These are phyloP conservation scores for Rhorus exstirpatorius DNA, from an alignment of 2,888 invertebrate species.

Conservation along the genomic window DNA sequence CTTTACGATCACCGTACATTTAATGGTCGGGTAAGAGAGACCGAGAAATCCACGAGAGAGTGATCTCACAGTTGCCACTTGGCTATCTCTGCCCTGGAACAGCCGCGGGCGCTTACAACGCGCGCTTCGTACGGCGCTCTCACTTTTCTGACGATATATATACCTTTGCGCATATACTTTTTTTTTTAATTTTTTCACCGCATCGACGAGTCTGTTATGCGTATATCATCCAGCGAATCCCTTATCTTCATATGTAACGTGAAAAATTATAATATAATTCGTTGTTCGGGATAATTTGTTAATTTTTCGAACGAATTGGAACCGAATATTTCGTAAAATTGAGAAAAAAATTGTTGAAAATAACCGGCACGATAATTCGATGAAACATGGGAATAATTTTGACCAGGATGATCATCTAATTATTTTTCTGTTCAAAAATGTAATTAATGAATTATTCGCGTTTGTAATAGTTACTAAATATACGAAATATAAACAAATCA, in stretches of 20 bases:
- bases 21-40: slow-evolving; percentile 47
- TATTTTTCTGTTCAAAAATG: no score
- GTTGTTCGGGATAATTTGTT: no score
- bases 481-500: no score
- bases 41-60: slow-evolving; percentile 40
- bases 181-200: slow-evolving; percentile 13
- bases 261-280: slow-evolving; percentile 5
- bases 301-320: no score
- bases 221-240: slow-evolving; percentile 16
- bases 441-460: no score
- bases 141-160: slow-evolving; percentile 63
- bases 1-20: slow-evolving; percentile 57
- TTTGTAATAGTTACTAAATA: no score
- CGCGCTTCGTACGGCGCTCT: slow-evolving; percentile 57
- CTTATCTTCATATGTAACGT: slow-evolving; percentile 9
- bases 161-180: slow-evolving; percentile 33
- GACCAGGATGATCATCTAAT: no score
- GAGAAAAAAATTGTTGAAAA: no score
- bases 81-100: slow-evolving; percentile 48
- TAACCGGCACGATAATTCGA: no score
- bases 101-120: slow-evolving; percentile 55
- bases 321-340: no score
- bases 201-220: slow-evolving; percentile 28
- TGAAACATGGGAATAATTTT: no score
- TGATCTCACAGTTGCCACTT: slow-evolving; percentile 13